phyloP scores from a whole-genome alignment of 2,888 invertebrate species.

The Cenopis cana region DNA sequence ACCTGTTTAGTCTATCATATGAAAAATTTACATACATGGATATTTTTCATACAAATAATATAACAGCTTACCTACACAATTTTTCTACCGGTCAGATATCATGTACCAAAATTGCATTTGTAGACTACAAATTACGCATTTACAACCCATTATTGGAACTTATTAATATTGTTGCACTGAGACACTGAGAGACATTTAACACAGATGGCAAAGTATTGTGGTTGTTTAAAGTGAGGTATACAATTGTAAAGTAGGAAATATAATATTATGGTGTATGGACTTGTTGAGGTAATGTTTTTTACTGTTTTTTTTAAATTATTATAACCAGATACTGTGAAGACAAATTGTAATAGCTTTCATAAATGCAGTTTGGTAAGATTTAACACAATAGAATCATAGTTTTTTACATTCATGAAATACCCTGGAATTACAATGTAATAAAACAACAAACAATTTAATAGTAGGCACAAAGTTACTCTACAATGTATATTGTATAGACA shows the following conservation, averaged over 20 bases:
- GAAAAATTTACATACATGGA: not conserved
- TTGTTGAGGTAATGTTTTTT: not conserved
- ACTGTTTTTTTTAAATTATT: not conserved
- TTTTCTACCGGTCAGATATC: not conserved
- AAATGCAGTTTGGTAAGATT: slow-evolving; percentile 25
- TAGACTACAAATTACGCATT: too few relatives aligned
- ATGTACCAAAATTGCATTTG: not conserved
- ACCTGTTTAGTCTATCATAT: not conserved
- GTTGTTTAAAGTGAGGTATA: too few relatives aligned
- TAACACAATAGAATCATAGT: slow-evolving; percentile 5
- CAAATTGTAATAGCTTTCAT: slow-evolving; percentile 3
- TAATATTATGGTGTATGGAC: too few relatives aligned
- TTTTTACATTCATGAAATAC: slow-evolving; percentile 7
- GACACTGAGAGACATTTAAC: too few relatives aligned
- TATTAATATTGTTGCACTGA: too few relatives aligned
- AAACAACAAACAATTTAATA: not conserved
- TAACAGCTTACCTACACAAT: slow-evolving; percentile 4
- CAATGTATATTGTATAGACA: too few relatives aligned
- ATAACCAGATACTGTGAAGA: not conserved
- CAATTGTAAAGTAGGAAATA: too few relatives aligned
- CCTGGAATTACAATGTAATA: slow-evolving; percentile 3
- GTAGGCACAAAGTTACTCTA: too few relatives aligned
- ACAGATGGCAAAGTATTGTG: too few relatives aligned
- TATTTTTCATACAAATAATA: not conserved
- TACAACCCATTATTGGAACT: too few relatives aligned